Evolutionary conservation across 1,140 invertebrate species (phyloP).

Genomic region (Brachionus calyciflorus): DNA sequence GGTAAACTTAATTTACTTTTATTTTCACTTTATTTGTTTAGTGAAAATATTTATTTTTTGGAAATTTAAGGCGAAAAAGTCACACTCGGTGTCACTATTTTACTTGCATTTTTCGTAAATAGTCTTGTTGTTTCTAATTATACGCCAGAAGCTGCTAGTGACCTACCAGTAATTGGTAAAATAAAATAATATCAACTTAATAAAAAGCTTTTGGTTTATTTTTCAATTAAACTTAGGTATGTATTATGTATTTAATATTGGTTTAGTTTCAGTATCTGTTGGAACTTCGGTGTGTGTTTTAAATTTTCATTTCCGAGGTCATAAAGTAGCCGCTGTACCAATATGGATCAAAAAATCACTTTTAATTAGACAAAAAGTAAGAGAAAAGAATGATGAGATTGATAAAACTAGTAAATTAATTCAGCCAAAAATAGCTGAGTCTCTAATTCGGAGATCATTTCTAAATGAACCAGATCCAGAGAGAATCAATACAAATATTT

Average conservation of each 20-base stretch:
- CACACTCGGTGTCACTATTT: constrained; percentile 38
- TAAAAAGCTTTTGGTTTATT: too few species aligned
- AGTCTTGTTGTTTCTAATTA: constrained; percentile 46
- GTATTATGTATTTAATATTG: constrained; percentile 46
- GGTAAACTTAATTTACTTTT: not conserved
- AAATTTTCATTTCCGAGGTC: constrained; percentile 45
- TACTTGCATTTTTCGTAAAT: constrained; percentile 43
- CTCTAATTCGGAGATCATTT: not conserved
- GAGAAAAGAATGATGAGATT: not conserved
- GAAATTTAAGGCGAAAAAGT: constrained; percentile 47
- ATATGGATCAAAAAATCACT: constrained; percentile 21
- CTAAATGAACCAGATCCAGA: not conserved
- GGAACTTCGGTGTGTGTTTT: constrained; percentile 29
- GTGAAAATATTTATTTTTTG: too few species aligned
- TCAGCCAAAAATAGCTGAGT: not conserved
- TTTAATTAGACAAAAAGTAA: not conserved
- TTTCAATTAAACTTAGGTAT: too few species aligned
- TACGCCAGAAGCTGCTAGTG: constrained; percentile 28
- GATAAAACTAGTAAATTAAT: not conserved
- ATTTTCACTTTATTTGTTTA: not conserved
- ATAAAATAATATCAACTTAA: too few species aligned
- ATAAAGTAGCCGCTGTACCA: constrained; percentile 7
- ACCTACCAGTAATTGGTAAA: constrained; percentile 40
- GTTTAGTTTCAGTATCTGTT: constrained; percentile 36
- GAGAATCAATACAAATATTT: not conserved